Base-by-base conservation (phyloP, 2,888 invertebrate genomes). In the Megalurothrips usitatus region DNA sequence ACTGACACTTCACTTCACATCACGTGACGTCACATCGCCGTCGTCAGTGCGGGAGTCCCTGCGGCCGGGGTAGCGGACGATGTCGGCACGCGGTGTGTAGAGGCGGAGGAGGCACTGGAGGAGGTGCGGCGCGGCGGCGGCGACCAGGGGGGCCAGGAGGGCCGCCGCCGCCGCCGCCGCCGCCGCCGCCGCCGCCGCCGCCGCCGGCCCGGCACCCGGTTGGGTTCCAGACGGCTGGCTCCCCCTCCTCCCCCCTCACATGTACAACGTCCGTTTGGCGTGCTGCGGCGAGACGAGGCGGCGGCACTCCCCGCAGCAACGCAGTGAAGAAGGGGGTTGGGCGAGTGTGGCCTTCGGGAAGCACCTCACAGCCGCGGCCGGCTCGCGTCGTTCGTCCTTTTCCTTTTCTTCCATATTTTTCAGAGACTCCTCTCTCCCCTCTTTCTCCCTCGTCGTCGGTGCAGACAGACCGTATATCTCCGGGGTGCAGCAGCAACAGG, bases 141-240 rank as follows among this genome's bases (percentile, higher is more conserved):
- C 3, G 34, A n/a, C n/a, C n/a, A 43, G 52, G 68, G 68, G 68
- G 68, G 68, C n/a, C n/a, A n/a, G 68, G 68, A 11, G 68, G 68
- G 68, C 8, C 1, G 23, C 12, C n/a, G 23, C 0, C 0, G 23
- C n/a, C 23, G 68, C 23, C 11, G 23, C 68, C 68, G 68, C 9
- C 68, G 6, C 14, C 17, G 17, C 52, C 52, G 52, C 14, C 52
- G 52, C 14, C 52, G 52, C 52, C n/a, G 52, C 52, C 52, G 52
- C 52, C 34, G 34, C 14, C 58, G 11, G 58, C 58, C 14, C 58
- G 58, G 68, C 6, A 43, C 68, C 26, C 26, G 68, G 68, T 23
- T 75, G 68, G 68, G 68, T 75, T 75, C 68, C 68, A 75, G 68
- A 75, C 68, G 68, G 68, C 68, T 75, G 68, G 4, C 23, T 23